phyloP scores from a whole-genome alignment of 2,888 invertebrate species.

The Meteorus colon region DNA sequence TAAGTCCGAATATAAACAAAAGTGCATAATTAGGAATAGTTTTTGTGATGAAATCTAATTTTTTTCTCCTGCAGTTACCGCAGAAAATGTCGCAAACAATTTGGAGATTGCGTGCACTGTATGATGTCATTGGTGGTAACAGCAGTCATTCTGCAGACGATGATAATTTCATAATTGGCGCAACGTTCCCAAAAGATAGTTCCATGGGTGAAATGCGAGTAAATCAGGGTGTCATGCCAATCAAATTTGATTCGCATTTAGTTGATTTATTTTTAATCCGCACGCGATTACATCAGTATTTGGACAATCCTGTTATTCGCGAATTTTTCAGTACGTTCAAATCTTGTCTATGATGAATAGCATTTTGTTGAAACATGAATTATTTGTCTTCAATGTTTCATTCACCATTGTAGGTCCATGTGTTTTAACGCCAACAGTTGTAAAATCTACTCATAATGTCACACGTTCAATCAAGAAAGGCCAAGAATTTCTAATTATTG shows the following conservation, averaged over 20 bases:
- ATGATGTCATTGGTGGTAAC: constrained; percentile 64
- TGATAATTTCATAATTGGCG: constrained; percentile 58
- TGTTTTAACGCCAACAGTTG: constrained; percentile 58
- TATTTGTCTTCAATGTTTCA: background rate
- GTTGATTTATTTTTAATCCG: constrained; percentile 63
- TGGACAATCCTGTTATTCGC: constrained; percentile 60
- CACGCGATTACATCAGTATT: constrained; percentile 66
- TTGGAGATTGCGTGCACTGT: constrained; percentile 61
- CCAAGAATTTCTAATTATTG: constrained; percentile 63
- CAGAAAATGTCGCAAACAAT: constrained; percentile 56
- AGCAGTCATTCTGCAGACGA: constrained; percentile 52
- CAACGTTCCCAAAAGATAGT: constrained; percentile 63
- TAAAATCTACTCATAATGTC: constrained; percentile 62
- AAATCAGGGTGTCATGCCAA: constrained; percentile 58
- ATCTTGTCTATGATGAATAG: constrained; percentile 1
- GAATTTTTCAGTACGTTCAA: constrained; percentile 63
- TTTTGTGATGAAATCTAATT: background rate
- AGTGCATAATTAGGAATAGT: background rate
- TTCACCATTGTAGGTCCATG: constrained; percentile 60
- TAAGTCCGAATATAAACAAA: constrained; percentile 50
- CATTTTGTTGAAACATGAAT: background rate
- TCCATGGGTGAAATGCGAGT: constrained; percentile 58
- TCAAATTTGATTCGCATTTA: constrained; percentile 60
- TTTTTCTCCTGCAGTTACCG: constrained; percentile 59
- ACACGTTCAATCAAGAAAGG: constrained; percentile 55